phyloP scores from a whole-genome alignment of 1,140 invertebrate species.

The Aphaenogaster ashmeadi region DNA sequence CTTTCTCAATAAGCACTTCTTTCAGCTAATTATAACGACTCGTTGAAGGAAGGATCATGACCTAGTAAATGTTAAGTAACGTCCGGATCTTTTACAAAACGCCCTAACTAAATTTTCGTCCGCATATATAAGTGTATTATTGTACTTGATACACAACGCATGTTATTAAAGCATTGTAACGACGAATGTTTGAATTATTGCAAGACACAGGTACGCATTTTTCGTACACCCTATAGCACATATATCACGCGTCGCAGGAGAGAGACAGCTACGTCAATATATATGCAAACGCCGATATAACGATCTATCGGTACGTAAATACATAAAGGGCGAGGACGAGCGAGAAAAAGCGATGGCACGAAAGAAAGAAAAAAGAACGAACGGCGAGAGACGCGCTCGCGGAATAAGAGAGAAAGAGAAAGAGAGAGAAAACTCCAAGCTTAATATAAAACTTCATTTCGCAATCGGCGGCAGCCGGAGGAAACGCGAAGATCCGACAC shows the following conservation, averaged over 20 bases:
- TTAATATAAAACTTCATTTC: conserved; percentile 88
- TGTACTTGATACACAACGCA: not conserved
- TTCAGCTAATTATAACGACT: conserved; percentile 13
- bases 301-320: conserved; percentile 87
- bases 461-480: conserved; percentile 84
- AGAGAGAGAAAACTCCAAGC: conserved; percentile 81
- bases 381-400: conserved; percentile 48
- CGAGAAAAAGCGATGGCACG: conserved; percentile 52
- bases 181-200: not conserved
- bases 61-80: not conserved
- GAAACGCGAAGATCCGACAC: conserved; percentile 80
- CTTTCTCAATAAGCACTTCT: not conserved
- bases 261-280: conserved; percentile 85
- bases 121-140: not conserved
- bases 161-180: conserved; percentile 1
- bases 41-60: not conserved
- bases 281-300: conserved; percentile 87
- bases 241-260: conserved; percentile 56
- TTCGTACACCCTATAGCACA: conserved; percentile 54
- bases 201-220: conserved; percentile 35
- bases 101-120: not conserved
- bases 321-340: conserved; percentile 76
- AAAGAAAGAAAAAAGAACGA: conserved; percentile 35
- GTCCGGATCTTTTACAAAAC: not conserved
- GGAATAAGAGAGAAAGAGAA: conserved; percentile 44